Evolutionary conservation across 2,888 invertebrate species (phyloP).

Genomic region (Cyclophora albipunctata): DNA sequence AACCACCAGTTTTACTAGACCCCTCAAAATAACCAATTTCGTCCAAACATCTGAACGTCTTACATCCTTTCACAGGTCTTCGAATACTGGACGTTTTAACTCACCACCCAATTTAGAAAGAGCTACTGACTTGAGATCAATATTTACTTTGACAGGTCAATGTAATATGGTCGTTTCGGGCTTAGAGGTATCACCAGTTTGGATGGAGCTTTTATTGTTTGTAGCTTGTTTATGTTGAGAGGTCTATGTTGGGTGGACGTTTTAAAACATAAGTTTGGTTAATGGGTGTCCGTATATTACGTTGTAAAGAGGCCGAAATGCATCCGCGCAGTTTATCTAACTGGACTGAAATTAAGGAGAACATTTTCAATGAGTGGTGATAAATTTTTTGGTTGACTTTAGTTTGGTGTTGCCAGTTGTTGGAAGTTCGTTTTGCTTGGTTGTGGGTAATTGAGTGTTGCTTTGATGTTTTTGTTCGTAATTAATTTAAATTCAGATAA

Average conservation of each 20-base stretch:
- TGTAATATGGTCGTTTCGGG: conserved; percentile 37
- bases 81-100: conserved; percentile 38
- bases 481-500: no score
- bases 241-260: not conserved
- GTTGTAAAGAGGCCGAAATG: conserved; percentile 56
- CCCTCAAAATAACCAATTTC: conserved; percentile 2
- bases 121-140: no score
- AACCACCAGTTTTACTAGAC: conserved; percentile 1
- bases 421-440: conserved; percentile 10
- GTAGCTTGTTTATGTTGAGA: not conserved
- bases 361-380: conserved; percentile 61
- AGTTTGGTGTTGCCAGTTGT: conserved; percentile 45
- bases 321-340: conserved; percentile 54
- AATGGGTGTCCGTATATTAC: conserved; percentile 59
- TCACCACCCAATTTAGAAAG: no score
- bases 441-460: not conserved
- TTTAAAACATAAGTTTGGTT: conserved; percentile 21
- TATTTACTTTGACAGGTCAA: conserved; percentile 16
- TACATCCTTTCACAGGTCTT: conserved; percentile 17
- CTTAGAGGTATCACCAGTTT: not conserved
- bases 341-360: conserved; percentile 67
- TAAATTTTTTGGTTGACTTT: conserved; percentile 50
- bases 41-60: not conserved
- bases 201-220: not conserved
- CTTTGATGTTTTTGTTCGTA: no score